Evolutionary conservation across 2,797 vertebrate genomes (phyloP).

Genomic region (Gymnoscopelus braueri): DNA sequence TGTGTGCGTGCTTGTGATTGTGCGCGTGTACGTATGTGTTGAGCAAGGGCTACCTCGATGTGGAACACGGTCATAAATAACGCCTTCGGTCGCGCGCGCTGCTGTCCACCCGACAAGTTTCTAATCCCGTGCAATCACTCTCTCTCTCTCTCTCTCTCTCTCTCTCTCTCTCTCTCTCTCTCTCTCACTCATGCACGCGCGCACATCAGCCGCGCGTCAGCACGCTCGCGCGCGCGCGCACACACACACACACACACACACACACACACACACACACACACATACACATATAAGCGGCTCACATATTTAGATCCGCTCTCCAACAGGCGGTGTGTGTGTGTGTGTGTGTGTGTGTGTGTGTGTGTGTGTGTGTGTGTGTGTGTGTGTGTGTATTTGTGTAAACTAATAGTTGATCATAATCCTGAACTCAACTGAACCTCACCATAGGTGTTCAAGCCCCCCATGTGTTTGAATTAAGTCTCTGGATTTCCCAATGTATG

Average conservation of each 20-base stretch:
- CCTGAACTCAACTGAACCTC: too few species aligned
- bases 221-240: not conserved
- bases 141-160: too few species aligned
- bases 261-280: not conserved
- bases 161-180: too few species aligned
- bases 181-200: not conserved
- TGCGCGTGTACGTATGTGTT: too few species aligned
- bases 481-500: constrained; percentile 8
- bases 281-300: not conserved
- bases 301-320: not conserved
- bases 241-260: not conserved
- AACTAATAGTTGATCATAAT: too few species aligned
- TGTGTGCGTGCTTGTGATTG: not conserved
- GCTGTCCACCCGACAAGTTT: not conserved
- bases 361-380: too few species aligned
- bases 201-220: not conserved
- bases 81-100: too few species aligned
- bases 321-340: not conserved
- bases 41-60: not conserved
- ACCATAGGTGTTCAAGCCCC: too few species aligned
- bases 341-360: too few species aligned
- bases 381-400: too few species aligned
- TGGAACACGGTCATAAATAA: constrained; percentile 5
- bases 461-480: not conserved
- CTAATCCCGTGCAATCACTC: not conserved